Evolutionary conservation across 2,888 invertebrate genomes (phyloP).

Genomic region (Quadroppia sp.): DNA sequence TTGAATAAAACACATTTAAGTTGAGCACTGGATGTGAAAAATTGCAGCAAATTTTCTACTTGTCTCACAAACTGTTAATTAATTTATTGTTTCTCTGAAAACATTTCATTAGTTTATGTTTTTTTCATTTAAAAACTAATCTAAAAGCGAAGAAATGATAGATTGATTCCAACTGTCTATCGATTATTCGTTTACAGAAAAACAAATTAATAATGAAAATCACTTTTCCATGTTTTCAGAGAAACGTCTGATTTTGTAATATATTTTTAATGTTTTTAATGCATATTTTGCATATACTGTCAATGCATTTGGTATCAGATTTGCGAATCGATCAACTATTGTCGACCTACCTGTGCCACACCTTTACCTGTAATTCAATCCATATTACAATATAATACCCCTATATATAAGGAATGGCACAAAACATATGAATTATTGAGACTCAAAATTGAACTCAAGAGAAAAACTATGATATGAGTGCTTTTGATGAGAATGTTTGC

Average conservation of each 20-base stretch:
- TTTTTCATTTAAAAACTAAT: not conserved
- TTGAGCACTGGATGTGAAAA: not conserved
- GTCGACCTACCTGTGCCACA: constrained; percentile 25
- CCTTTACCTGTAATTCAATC: constrained; percentile 19
- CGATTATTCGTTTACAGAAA: not conserved
- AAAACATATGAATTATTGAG: constrained; percentile 34
- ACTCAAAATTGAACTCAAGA: not conserved
- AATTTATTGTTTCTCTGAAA: not conserved
- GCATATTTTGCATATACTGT: not conserved
- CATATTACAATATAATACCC: not conserved
- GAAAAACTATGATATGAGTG: not conserved
- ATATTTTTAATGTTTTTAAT: not conserved
- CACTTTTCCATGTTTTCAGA: not conserved
- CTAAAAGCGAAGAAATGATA: not conserved
- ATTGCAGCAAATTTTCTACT: not conserved
- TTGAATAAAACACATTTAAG: constrained; percentile 12
- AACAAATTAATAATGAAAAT: not conserved
- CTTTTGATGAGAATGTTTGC: constrained; percentile 2
- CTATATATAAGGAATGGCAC: not conserved
- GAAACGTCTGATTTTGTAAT: constrained; percentile 6
- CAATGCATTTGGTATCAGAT: not conserved
- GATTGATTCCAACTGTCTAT: not conserved
- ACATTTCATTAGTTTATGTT: not conserved
- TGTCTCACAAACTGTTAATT: not conserved
- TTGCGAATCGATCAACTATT: not conserved